Evolutionary conservation across 2,888 invertebrate species (phyloP).

Genomic region (Oligia fasciuncula): DNA sequence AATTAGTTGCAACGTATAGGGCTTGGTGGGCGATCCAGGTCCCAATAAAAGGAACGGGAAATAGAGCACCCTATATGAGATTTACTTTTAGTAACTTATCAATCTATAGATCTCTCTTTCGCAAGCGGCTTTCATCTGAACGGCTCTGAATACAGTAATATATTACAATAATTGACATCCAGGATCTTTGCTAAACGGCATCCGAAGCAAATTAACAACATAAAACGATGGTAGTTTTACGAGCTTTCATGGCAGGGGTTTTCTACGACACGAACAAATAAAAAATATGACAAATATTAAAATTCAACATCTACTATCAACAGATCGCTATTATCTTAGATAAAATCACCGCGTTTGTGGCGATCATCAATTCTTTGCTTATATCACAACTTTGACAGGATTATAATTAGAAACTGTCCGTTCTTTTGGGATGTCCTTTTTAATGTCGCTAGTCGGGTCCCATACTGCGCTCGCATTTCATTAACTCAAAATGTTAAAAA

Average conservation of each 20-base stretch:
- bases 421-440: conserved; percentile 88
- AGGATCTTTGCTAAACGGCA: conserved; percentile 39
- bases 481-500: conserved; percentile 87
- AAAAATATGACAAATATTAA: conserved; percentile 79
- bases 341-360: conserved; percentile 84
- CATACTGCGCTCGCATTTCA: conserved; percentile 90
- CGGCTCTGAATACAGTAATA: conserved; percentile 8
- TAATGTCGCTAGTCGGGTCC: conserved; percentile 89
- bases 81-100: conserved; percentile 1
- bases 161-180: conserved; percentile 21
- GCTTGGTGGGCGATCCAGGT: conserved; percentile 35
- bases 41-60: not conserved
- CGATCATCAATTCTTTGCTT: conserved; percentile 88
- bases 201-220: conserved; percentile 48
- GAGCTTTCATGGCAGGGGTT: conserved; percentile 61
- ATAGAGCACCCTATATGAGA: not conserved
- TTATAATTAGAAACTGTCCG: conserved; percentile 90
- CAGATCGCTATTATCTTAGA: conserved; percentile 83
- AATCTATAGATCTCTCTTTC: not conserved
- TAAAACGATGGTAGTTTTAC: conserved; percentile 53
- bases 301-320: conserved; percentile 84
- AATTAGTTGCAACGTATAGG: conserved; percentile 53
- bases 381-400: conserved; percentile 89
- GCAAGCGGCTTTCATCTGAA: not conserved
- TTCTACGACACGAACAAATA: conserved; percentile 66